These are phyloP conservation scores for Resseliella maxima DNA, from an alignment of 2,888 invertebrate genomes.

Conservation along the genomic window DNA sequence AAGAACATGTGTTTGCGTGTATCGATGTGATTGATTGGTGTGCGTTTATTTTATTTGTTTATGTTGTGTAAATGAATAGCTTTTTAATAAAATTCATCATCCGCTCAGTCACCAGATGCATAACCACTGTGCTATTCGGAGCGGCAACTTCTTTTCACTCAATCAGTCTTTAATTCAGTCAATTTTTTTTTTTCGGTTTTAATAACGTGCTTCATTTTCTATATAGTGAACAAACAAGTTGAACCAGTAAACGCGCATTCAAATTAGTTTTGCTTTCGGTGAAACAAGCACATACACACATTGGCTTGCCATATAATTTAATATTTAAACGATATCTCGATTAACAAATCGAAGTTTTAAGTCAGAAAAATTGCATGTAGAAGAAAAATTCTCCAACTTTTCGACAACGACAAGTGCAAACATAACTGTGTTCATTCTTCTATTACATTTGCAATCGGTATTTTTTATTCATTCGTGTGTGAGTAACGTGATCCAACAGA, in stretches of 20 bases:
- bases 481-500: not conserved
- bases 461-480: not conserved
- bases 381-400: not conserved
- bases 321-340: not conserved
- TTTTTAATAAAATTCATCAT: constrained; percentile 4
- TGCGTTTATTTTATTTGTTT: constrained; percentile 7
- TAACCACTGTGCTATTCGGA: not conserved
- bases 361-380: not conserved
- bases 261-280: not conserved
- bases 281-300: constrained; percentile 5
- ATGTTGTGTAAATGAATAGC: not conserved
- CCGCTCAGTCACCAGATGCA: constrained; percentile 11
- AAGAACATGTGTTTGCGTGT: not conserved
- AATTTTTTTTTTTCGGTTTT: not conserved
- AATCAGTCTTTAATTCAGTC: not conserved
- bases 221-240: constrained; percentile 26
- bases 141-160: not conserved
- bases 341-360: not conserved
- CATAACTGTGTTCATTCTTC: not conserved
- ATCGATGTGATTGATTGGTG: not conserved
- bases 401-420: constrained; percentile 20
- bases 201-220: not conserved
- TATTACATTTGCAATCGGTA: not conserved
- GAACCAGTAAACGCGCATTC: not conserved
- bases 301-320: not conserved